Percentiles rank a stretch among this genome's conserved stretches.
Conservation (phyloP, 2,797 vertebrate species). For the Spatula clypeata region DNA sequence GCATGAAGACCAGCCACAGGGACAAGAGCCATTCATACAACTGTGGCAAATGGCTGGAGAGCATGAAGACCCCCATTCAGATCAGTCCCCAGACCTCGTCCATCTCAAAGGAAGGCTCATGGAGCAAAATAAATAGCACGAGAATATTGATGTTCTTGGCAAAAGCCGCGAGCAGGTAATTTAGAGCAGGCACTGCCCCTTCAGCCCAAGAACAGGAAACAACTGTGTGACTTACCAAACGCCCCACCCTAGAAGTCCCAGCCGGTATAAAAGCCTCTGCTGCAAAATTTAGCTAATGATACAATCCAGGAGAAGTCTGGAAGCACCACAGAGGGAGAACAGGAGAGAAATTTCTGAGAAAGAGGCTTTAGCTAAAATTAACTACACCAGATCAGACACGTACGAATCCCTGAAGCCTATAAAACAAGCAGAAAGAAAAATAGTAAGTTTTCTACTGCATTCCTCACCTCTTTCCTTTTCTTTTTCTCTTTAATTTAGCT, state of each 20-base stretch:
- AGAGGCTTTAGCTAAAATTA: slow-evolving; percentile 18
- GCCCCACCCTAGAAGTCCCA: slow-evolving; percentile 58
- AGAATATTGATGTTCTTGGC: slow-evolving; percentile 58
- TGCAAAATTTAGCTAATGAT: slow-evolving; percentile 82
- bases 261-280: slow-evolving; percentile 77
- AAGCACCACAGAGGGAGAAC: slow-evolving; percentile 23
- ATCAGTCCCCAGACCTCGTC: neutral
- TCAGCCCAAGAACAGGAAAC: slow-evolving; percentile 71
- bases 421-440: slow-evolving; percentile 19
- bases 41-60: neutral
- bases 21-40: neutral
- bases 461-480: neutral
- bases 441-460: neutral
- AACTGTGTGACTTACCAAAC: slow-evolving; percentile 46
- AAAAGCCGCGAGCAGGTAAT: slow-evolving; percentile 69
- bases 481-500: neutral
- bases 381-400: neutral
- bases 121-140: slow-evolving; percentile 25
- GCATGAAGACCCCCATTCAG: slow-evolving; percentile 58
- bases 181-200: slow-evolving; percentile 70
- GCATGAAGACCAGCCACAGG: neutral
- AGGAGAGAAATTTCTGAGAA: slow-evolving; percentile 40
- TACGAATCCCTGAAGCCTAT: neutral
- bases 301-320: slow-evolving; percentile 52
- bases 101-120: slow-evolving; percentile 20